Base-by-base conservation (phyloP, 2,113 vertebrate genomes). In the Miniopterus natalensis region DNA sequence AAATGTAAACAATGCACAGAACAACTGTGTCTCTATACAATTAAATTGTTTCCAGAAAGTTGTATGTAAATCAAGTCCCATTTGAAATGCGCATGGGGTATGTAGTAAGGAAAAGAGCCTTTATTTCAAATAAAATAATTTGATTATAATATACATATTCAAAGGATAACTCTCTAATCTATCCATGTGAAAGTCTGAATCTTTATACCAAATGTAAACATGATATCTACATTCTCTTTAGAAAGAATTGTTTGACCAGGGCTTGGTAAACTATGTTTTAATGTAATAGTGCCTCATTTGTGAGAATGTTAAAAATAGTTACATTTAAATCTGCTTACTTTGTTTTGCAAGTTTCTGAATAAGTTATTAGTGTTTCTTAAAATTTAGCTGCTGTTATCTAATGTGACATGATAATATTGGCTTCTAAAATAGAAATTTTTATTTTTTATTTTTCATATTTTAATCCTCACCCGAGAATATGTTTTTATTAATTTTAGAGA, bases 121-220 rank as follows among this genome's bases (percentile, higher is more conserved):
- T 66, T 75, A 18, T 71, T 93, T 86, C 77, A 71, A 85, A 90
- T 23, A 71, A 25, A 61, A 78, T 15, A 68, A 59, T 70, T 66
- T n/a, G 40, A 42, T 42, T 70, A 70, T 65, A 94, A 66, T 21
- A 73, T 15, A 42, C 29, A 77, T 49, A 78, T 53, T 95, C 61
- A 65, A 94, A 77, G 6, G 11, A 86, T 96, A 59, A 74, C 36
- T 80, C 65, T 90, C 80, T 68, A 84, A 93, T 59, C 55, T 81
- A 31, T 88, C 55, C 78, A 66, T 94, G 84, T 59, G 71, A 53
- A 92, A 96, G 27, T 71, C 45, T 94, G 25, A 47, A 51, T 95
- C 83, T 95, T 81, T 51, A 73, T 88, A 77, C 7, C 10, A 63
- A 89, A 85, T 94, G 51, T 88, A 96, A 96, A 85, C 23, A 55